Evolutionary conservation across 2,888 invertebrate genomes (phyloP).

Genomic region (Desoria tigrina): DNA sequence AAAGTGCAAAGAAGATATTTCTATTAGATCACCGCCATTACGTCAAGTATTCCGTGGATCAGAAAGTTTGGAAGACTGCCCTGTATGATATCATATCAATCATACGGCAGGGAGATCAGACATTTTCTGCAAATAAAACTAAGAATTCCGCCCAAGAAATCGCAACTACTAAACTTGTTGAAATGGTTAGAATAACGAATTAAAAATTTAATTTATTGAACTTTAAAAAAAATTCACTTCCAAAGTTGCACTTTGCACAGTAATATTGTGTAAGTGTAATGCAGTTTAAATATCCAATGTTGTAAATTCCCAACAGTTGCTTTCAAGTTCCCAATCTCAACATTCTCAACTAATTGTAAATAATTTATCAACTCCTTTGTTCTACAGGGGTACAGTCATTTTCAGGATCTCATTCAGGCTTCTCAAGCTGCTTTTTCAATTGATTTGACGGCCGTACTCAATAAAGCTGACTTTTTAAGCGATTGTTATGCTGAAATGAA

Average conservation of each 20-base stretch:
- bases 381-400: slow-evolving; percentile 21
- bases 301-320: too few species aligned
- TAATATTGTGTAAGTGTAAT: too few species aligned
- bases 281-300: too few species aligned
- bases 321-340: too few species aligned
- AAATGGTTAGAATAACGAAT: too few species aligned
- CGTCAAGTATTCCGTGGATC: slow-evolving; percentile 21
- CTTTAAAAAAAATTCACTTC: too few species aligned
- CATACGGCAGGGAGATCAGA: background rate
- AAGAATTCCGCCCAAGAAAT: too few species aligned
- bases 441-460: slow-evolving; percentile 69
- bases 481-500: background rate
- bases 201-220: too few species aligned
- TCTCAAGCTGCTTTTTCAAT: slow-evolving; percentile 68
- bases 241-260: too few species aligned
- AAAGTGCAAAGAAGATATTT: slow-evolving; percentile 5
- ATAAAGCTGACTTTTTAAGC: slow-evolving; percentile 37
- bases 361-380: too few species aligned
- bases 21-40: slow-evolving; percentile 3
- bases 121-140: background rate
- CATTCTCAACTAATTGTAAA: too few species aligned
- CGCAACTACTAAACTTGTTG: too few species aligned
- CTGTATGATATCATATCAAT: slow-evolving; percentile 26
- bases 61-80: slow-evolving; percentile 32
- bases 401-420: slow-evolving; percentile 8